phyloP scores from a whole-genome alignment of 2,113 vertebrate species.

The chimpanzee (Pan troglodytes) region NHGRI_mPanTro3-v2.1_pri NC_072417.2:67072001-67072500 shows the following conservation, averaged over 20 bases:
- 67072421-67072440: neutral
- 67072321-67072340: neutral
- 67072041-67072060: neutral
- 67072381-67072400: neutral
- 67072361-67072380: neutral
- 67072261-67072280: neutral
- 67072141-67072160: neutral
- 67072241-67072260: neutral
- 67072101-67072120: neutral
- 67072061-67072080: neutral
- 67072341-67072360: neutral
- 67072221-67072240: neutral
- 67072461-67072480: neutral
- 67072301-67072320: neutral
- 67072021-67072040: neutral
- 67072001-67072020: neutral
- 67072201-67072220: neutral
- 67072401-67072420: neutral
- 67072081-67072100: neutral
- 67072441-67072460: neutral
- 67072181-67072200: neutral
- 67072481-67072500: neutral
- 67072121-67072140: neutral
- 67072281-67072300: neutral
- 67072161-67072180: neutral